phyloP scores from a whole-genome alignment of 2,797 vertebrate species.

The Morus bassanus region DNA sequence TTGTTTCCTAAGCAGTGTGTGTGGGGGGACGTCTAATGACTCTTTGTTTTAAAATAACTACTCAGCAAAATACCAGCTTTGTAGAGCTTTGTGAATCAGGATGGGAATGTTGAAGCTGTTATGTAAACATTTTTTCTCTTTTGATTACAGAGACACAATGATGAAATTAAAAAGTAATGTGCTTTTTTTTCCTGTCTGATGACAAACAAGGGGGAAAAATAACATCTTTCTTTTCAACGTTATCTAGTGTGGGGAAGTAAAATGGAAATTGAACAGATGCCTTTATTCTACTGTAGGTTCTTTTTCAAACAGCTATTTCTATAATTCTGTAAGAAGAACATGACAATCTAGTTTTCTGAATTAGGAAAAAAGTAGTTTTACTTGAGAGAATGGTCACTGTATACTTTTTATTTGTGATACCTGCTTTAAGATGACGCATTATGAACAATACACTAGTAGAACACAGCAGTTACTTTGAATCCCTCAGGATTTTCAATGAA shows the following conservation, averaged over 20 bases:
- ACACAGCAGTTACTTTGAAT: background rate
- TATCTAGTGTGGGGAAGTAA: background rate
- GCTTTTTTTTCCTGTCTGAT: background rate
- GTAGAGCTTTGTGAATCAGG: background rate
- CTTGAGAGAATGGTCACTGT: background rate
- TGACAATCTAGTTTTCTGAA: background rate
- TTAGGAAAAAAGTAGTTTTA: background rate
- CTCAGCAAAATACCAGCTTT: slow-evolving; percentile 39
- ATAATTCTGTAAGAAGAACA: background rate
- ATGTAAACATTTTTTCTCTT: slow-evolving; percentile 11
- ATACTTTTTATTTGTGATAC: background rate
- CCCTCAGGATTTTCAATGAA: background rate
- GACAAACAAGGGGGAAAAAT: background rate
- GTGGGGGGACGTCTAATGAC: background rate
- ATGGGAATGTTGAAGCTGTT: background rate
- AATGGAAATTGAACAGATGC: slow-evolving; percentile 45
- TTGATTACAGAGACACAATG: slow-evolving; percentile 30
- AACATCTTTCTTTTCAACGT: slow-evolving; percentile 15
- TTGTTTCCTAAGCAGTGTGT: background rate
- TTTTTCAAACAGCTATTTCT: slow-evolving; percentile 13
- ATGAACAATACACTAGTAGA: background rate
- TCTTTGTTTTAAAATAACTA: slow-evolving; percentile 33
- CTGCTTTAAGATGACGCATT: background rate
- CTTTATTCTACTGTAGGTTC: background rate
- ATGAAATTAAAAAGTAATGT: background rate